Evolutionary conservation across 2,888 invertebrate genomes (phyloP), one percentile per base, ranked within the genome.

Genomic region (Himalopsyche anomala): DNA sequence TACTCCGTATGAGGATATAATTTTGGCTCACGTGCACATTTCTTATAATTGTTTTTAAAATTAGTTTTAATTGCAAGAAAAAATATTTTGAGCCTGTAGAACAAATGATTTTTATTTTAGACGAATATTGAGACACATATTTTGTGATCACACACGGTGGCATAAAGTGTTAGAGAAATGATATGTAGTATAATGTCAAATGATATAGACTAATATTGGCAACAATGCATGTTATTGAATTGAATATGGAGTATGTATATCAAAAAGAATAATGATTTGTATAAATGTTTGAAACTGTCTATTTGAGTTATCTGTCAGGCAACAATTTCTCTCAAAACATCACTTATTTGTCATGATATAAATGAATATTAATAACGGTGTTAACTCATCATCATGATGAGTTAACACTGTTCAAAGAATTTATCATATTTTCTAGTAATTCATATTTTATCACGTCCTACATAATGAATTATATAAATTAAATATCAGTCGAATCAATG

Each of bases 1-100:
- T 56, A 83, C 74, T 79, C 79, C 55, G 79, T 79, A 83, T 82
- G 12, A 36, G 36, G 19, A 36, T 74, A 38, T 74, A 74, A 74
- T 74, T 74, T 74, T 74, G 28, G 74, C 36, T 74, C 74, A 38
- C 8, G 8, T 74, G 36, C 74, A 74, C 74, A 36, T 74, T 74
- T 74, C 62, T 62, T 62, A 11, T n/a, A 3, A n/a, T n/a, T n/a
- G 8, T 62, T 62, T 74, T 74, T 74, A 12, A 74, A 74, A 28
- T 12, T 74, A 74, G 74, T 12, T 38, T 74, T 74, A 74, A 38
- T 36, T 74, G 11, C 28, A 28, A 74, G 12, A 38, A 74, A 36
- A 74, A 74, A 74, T 62, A 74, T 74, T 74, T 74, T 74, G 36
- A 74, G 62, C 62, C 62, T 62, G 28, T 62, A 62, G 62, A 62